Conservation (phyloP, 2,888 invertebrate genomes). For the Rhagonycha fulva region DNA sequence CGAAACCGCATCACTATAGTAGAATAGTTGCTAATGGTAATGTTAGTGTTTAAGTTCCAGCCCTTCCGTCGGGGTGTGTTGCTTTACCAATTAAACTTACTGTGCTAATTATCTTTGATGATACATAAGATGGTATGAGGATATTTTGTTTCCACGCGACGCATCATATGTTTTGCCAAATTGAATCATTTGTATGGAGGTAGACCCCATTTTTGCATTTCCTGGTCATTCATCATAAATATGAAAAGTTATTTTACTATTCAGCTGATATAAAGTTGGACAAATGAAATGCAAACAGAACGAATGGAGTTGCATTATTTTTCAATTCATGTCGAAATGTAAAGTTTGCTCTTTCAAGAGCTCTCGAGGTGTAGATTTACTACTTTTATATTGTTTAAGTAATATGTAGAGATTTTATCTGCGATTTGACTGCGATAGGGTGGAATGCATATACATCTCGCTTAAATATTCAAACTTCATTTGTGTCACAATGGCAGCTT, state of each 20-base stretch:
- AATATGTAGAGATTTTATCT: conserved; percentile 24
- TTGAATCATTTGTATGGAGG: not conserved
- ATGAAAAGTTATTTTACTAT: not conserved
- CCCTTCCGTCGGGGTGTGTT: conserved; percentile 41
- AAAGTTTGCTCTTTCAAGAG: conserved; percentile 7
- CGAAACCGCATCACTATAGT: conserved; percentile 9
- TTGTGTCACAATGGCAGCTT: conserved; percentile 31
- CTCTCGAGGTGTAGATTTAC: conserved; percentile 4
- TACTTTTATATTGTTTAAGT: conserved; percentile 1
- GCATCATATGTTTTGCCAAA: not conserved
- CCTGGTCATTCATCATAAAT: not conserved
- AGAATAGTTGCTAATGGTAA: conserved; percentile 39
- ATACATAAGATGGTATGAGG: conserved; percentile 10
- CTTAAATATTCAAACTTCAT: conserved; percentile 33
- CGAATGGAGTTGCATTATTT: conserved; percentile 10
- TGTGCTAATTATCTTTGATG: conserved; percentile 31
- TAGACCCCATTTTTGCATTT: not conserved
- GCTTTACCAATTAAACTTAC: conserved; percentile 37
- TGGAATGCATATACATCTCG: conserved; percentile 13
- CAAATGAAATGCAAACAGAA: conserved; percentile 31
- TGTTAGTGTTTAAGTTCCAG: conserved; percentile 34
- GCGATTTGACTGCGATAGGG: conserved; percentile 31
- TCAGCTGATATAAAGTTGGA: conserved; percentile 14
- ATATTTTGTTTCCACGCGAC: not conserved
- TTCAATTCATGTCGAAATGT: conserved; percentile 11